Conservation (phyloP, 2,888 invertebrate species). For the Parnassius orleans region DNA sequence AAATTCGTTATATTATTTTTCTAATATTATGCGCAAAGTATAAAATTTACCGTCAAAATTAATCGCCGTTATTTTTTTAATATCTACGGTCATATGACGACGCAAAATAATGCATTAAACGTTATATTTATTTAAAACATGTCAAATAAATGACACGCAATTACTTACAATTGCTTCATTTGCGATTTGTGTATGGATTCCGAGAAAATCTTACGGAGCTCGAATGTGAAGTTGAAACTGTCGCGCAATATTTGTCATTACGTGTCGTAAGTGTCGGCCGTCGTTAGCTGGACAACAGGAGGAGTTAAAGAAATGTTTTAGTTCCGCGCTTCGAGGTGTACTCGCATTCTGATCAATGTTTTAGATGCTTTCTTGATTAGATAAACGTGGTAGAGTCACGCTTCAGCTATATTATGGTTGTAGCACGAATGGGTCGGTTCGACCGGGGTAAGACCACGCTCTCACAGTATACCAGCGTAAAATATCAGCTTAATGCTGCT, state of each 20-base stretch:
- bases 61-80: no score
- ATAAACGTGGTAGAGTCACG: no score
- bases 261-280: conserved; percentile 50
- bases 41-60: no score
- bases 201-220: conserved; percentile 30
- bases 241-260: conserved; percentile 59
- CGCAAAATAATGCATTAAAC: not conserved
- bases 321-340: conserved; percentile 45
- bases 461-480: no score
- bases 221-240: conserved; percentile 27
- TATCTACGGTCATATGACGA: no score
- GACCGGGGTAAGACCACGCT: no score
- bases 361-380: conserved; percentile 33
- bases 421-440: no score
- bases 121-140: conserved; percentile 21
- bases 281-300: conserved; percentile 46
- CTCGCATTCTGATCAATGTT: conserved; percentile 40
- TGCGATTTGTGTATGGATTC: conserved; percentile 27
- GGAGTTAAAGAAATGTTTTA: conserved; percentile 61
- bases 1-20: no score
- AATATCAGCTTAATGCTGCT: no score
- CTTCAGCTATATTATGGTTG: no score
- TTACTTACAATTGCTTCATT: conserved; percentile 27
- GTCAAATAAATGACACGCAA: conserved; percentile 16
- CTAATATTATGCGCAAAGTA: no score